phyloP scores from a whole-genome alignment of 2,797 vertebrate species.

The Apogon talboti region DNA sequence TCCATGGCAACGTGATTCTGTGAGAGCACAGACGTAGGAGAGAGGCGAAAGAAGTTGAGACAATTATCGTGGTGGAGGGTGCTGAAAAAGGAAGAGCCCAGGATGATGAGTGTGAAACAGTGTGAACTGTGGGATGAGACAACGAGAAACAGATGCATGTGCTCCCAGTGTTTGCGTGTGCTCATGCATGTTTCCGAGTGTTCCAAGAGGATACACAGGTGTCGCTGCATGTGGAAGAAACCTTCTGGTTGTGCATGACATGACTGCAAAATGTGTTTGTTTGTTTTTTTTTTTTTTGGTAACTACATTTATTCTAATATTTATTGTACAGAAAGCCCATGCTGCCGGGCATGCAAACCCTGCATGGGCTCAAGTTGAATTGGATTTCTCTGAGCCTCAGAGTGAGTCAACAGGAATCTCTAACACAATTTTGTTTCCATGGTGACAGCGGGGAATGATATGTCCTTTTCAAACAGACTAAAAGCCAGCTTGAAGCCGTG shows the following conservation, averaged over 20 bases:
- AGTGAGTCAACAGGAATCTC: conserved; percentile 80
- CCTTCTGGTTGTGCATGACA: conserved; percentile 25
- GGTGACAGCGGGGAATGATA: conserved; percentile 77
- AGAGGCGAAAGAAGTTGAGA: conserved; percentile 65
- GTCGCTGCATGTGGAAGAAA: background rate
- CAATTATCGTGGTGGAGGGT: conserved; percentile 68
- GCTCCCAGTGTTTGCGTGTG: conserved; percentile 32
- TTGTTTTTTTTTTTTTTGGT: too few species aligned
- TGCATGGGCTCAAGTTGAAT: conserved; percentile 37
- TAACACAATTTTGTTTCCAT: conserved; percentile 84
- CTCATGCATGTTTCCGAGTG: conserved; percentile 26
- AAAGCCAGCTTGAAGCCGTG: conserved; percentile 60
- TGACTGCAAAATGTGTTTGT: conserved; percentile 13
- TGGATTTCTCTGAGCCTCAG: conserved; percentile 56
- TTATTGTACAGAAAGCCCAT: conserved; percentile 12
- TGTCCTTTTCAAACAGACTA: conserved; percentile 71
- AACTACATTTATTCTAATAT: background rate
- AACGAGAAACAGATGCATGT: conserved; percentile 55
- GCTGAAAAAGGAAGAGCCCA: conserved; percentile 69
- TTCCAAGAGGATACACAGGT: conserved; percentile 18
- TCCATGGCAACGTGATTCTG: conserved; percentile 83
- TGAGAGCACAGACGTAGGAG: conserved; percentile 75
- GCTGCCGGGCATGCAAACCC: conserved; percentile 46
- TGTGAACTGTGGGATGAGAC: conserved; percentile 61
- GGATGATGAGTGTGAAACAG: conserved; percentile 58